Percentiles rank a stretch among this genome's conserved stretches.
Evolutionary conservation across 2,797 vertebrate genomes (phyloP).

Genomic region (Platalea minor): DNA sequence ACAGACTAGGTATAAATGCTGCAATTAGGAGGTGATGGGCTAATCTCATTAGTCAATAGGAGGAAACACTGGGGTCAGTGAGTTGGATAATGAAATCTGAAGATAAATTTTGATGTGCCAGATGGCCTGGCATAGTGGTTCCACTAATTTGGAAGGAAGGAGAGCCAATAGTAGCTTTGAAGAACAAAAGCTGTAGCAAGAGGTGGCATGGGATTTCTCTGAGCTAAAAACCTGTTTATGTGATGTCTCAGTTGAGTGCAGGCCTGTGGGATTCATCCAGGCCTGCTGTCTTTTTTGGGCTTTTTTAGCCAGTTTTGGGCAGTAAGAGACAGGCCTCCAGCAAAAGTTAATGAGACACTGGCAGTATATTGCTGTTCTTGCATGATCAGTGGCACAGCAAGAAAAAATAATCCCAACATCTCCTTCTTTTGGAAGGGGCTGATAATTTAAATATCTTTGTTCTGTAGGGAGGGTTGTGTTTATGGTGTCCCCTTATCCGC

Average conservation of each 20-base stretch:
- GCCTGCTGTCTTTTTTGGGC: neutral
- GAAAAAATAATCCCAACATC: neutral
- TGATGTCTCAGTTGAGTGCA: neutral
- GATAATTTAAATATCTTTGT: neutral
- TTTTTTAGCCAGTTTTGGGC: neutral
- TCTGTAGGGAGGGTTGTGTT: neutral
- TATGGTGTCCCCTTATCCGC: neutral
- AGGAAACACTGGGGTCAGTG: neutral
- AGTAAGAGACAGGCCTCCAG: neutral
- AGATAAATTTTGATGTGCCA: slow-evolving; percentile 32
- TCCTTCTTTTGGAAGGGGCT: neutral
- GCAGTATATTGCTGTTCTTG: neutral
- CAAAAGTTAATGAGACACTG: neutral
- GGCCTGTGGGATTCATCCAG: neutral
- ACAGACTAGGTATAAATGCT: neutral
- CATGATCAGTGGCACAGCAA: neutral
- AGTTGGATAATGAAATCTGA: neutral
- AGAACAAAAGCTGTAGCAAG: neutral
- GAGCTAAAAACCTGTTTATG: neutral
- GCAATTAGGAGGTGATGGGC: slow-evolving; percentile 19
- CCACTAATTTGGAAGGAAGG: neutral
- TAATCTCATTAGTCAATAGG: slow-evolving; percentile 17
- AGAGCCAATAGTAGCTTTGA: neutral
- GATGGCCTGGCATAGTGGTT: neutral
- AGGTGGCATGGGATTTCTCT: neutral